phyloP scores from a whole-genome alignment of 2,888 invertebrate genomes.

The Melitaea athalia region DNA sequence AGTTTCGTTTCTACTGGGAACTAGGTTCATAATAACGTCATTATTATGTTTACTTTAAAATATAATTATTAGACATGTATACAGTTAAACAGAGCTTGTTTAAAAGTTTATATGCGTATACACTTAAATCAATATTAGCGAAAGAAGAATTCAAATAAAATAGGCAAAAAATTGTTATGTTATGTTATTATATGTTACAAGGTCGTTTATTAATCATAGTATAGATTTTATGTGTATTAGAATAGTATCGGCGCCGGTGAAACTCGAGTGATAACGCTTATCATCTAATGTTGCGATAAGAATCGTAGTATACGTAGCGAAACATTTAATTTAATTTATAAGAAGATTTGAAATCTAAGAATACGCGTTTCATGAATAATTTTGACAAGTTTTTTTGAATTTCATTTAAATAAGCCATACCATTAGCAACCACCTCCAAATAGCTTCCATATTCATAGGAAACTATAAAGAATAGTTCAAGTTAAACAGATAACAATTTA shows the following conservation, averaged over 20 bases:
- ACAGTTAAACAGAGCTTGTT: not conserved
- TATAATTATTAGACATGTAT: too few species aligned
- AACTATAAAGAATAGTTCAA: too few species aligned
- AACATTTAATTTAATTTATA: not conserved
- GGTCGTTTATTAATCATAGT: slow-evolving; percentile 18
- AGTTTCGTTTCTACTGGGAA: not conserved
- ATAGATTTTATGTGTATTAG: slow-evolving; percentile 9
- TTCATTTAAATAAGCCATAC: too few species aligned
- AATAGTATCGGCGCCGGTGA: slow-evolving; percentile 18
- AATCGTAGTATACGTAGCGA: slow-evolving; percentile 6
- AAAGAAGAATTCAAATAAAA: too few species aligned
- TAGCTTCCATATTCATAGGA: too few species aligned
- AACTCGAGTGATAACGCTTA: slow-evolving; percentile 28
- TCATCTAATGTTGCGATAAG: slow-evolving; percentile 15
- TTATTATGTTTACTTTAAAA: not conserved
- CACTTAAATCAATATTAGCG: too few species aligned
- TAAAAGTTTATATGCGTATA: not conserved
- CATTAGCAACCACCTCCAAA: too few species aligned
- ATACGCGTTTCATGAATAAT: not conserved
- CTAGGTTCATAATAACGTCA: not conserved
- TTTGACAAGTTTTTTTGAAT: too few species aligned
- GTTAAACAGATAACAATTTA: too few species aligned
- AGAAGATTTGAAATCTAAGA: not conserved
- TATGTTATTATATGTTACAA: slow-evolving; percentile 9
- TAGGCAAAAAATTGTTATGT: not conserved